Evolutionary conservation across 1,140 invertebrate genomes (phyloP).

Genomic region (Gonioctena quinquepunctata): DNA sequence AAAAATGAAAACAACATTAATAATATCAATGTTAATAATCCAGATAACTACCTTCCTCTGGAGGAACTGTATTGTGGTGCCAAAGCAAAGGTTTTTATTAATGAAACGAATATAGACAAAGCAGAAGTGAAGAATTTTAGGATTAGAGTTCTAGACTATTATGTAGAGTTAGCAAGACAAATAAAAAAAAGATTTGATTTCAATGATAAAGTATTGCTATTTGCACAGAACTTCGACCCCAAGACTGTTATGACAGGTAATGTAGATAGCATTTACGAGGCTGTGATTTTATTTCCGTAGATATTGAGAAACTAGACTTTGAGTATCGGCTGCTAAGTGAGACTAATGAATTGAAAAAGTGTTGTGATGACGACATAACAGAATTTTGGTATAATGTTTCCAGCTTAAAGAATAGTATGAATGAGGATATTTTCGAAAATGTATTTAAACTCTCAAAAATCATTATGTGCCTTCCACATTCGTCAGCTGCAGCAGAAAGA

Average conservation of each 20-base stretch:
- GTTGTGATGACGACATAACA: neutral
- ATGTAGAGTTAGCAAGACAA: neutral
- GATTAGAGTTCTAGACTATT: neutral
- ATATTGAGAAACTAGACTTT: conserved; percentile 2
- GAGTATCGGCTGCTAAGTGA: conserved; percentile 3
- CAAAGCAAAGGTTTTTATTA: neutral
- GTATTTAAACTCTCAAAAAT: too few relatives aligned
- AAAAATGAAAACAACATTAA: too few relatives aligned
- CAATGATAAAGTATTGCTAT: neutral
- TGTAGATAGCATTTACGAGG: neutral
- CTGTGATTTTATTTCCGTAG: conserved; percentile 4
- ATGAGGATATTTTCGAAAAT: too few relatives aligned
- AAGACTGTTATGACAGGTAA: neutral
- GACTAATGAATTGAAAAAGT: conserved; percentile 7
- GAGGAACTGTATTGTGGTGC: neutral
- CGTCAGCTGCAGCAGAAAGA: conserved; percentile 5
- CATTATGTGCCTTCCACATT: neutral
- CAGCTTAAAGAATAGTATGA: too few relatives aligned
- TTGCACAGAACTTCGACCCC: neutral
- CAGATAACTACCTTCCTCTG: neutral
- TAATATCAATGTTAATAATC: too few relatives aligned
- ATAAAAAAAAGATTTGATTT: neutral
- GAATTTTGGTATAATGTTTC: too few relatives aligned
- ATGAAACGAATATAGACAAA: neutral
- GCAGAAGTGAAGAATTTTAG: neutral